These are phyloP conservation scores for Poecilia gillii DNA, from an alignment of 2,797 vertebrate species.

Conservation along the genomic window DNA sequence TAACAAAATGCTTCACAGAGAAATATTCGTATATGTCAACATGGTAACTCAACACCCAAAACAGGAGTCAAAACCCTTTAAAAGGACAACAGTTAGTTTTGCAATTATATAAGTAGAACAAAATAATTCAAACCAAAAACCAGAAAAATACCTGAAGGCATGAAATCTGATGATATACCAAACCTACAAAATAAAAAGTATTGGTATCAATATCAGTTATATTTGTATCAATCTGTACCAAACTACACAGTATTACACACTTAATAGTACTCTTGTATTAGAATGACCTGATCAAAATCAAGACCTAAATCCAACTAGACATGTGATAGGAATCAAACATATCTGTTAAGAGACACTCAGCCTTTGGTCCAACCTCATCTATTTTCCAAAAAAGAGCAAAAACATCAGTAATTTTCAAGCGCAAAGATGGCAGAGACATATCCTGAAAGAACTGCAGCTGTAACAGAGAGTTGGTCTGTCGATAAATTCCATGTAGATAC, in stretches of 20 bases:
- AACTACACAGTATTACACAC: too few relatives aligned
- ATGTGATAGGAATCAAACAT: background rate
- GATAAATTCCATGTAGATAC: background rate
- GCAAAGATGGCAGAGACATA: background rate
- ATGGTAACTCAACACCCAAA: background rate
- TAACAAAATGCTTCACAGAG: background rate
- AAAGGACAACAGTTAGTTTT: too few relatives aligned
- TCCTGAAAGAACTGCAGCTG: background rate
- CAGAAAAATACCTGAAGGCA: too few relatives aligned
- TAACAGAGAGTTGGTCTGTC: background rate
- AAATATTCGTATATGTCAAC: background rate
- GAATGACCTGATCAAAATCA: background rate
- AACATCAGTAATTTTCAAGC: background rate
- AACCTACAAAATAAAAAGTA: too few relatives aligned
- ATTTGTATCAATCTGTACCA: too few relatives aligned
- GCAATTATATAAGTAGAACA: too few relatives aligned
- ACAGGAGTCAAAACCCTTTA: background rate
- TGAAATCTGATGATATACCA: too few relatives aligned
- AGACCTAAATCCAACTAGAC: background rate
- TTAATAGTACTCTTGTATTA: background rate
- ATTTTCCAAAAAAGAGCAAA: background rate
- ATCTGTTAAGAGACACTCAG: background rate
- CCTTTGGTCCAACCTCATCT: background rate
- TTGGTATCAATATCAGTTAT: too few relatives aligned
- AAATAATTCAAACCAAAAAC: too few relatives aligned